phyloP scores from a whole-genome alignment of 2,797 vertebrate species.

The Crocidura indochinensis region DNA sequence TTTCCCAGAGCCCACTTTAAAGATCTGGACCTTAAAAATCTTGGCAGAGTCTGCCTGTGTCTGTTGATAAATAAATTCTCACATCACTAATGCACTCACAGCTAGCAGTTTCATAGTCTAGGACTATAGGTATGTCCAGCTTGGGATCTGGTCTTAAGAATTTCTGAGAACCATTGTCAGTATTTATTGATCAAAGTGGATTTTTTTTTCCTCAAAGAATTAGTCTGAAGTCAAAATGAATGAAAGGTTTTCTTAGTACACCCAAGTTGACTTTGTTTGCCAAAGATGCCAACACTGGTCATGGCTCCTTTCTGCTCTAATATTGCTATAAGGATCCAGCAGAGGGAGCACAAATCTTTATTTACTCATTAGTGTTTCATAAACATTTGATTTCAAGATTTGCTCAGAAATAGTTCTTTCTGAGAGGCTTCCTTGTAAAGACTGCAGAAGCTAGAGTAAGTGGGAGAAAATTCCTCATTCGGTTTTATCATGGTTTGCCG shows the following conservation, averaged over 20 bases:
- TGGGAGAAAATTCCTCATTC: background rate
- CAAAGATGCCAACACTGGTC: conserved; percentile 60
- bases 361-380: conserved; percentile 70
- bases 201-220: conserved; percentile 55
- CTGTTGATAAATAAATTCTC: conserved; percentile 85
- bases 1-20: conserved; percentile 71
- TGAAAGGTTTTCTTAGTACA: background rate
- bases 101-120: conserved; percentile 81
- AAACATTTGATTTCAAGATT: conserved; percentile 47
- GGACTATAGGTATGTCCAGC: conserved; percentile 69
- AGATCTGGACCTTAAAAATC: conserved; percentile 79
- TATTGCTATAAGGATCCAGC: conserved; percentile 76
- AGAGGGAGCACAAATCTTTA: conserved; percentile 84
- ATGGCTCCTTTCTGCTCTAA: conserved; percentile 2
- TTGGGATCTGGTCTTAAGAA: conserved; percentile 74
- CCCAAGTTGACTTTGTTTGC: background rate
- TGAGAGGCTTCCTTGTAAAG: background rate
- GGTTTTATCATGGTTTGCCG: background rate
- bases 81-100: conserved; percentile 82
- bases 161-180: conserved; percentile 53
- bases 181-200: conserved; percentile 21
- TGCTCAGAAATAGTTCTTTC: background rate
- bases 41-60: conserved; percentile 74
- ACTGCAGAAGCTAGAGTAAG: conserved; percentile 29
- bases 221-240: conserved; percentile 39